phyloP scores from a whole-genome alignment of 2,888 invertebrate genomes.

The Drosophila rellima region DNA sequence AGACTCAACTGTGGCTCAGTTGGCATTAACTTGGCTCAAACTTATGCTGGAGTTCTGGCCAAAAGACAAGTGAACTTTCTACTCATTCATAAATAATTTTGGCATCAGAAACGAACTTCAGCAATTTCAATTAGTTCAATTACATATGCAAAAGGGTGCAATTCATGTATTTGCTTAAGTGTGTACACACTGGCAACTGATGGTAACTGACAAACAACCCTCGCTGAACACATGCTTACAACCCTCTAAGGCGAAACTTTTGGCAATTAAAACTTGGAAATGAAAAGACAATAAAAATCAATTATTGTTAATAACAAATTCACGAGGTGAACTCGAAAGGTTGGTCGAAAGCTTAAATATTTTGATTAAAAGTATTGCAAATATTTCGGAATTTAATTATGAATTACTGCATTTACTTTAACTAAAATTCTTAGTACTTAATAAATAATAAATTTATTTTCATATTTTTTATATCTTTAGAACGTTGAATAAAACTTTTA shows the following conservation, averaged over 20 bases:
- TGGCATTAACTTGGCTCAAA: conserved; percentile 31
- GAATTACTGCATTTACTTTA: no score
- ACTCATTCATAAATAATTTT: conserved; percentile 32
- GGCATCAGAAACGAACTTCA: background rate
- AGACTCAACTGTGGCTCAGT: conserved; percentile 22
- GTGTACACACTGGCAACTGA: conserved; percentile 14
- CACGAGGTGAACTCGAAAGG: conserved; percentile 12
- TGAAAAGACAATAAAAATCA: conserved; percentile 78
- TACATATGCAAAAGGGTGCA: conserved; percentile 47
- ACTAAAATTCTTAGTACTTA: no score
- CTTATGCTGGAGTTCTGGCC: conserved; percentile 6
- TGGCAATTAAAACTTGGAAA: conserved; percentile 73
- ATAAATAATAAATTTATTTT: no score
- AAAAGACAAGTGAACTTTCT: conserved; percentile 10
- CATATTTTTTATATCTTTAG: no score
- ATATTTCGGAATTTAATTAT: background rate
- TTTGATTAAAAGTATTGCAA: background rate
- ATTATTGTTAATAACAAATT: conserved; percentile 73
- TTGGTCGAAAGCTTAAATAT: background rate
- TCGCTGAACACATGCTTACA: conserved; percentile 10
- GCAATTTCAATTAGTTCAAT: conserved; percentile 74
- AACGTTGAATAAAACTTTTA: no score
- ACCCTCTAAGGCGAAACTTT: conserved; percentile 42
- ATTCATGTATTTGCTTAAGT: conserved; percentile 11
- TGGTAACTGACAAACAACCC: conserved; percentile 46